Evolutionary conservation across 2,113 vertebrate species (phyloP), one percentile per base, ranked within the genome.

Genomic region (Oryzias melastigma): DNA sequence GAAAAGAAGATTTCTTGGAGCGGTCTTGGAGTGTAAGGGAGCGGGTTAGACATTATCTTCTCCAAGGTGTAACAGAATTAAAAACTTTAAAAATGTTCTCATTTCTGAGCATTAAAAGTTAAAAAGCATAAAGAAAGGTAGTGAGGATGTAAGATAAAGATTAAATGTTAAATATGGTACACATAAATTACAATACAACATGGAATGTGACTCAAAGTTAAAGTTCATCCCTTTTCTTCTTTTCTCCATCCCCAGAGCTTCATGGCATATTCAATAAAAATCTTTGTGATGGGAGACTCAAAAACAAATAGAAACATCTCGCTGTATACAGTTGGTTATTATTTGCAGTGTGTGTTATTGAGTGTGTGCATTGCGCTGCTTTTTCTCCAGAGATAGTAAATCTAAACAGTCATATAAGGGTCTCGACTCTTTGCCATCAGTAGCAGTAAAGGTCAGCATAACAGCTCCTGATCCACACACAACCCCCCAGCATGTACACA

Each of bases 361-460:
- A 49, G 61, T 45, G 49, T 40, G 46, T 42, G 13, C 5, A 35
- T 13, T 54, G n/a, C 65, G 20, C 50, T 44, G 25, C 29, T 65
- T 56, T 49, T 48, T 69, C 74, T 72, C 62, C 24, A 45, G 63
- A 65, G 81, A 78, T 62, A 54, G 75, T 82, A 76, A 86, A 85
- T 78, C 78, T 77, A 71, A 81, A 82, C 68, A 77, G 74, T 77
- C 69, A 78, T 70, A 84, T 75, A 71, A 68, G 65, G 75, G 76
- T 78, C 69, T 81, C 45, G 52, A 71, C 66, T 78, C 18, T 18
- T 17, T 73, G 62, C 49, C 62, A 87, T 82, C 73, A 72, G 75
- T 71, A 53, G 68, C 63, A 68, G 61, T 72, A 82, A 86, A 83
- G 80, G 81, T 84, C 68, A 72, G 78, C 42, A 82, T 71, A 80